These are phyloP conservation scores for Sesia apiformis DNA, from an alignment of 2,888 invertebrate species.

Conservation along the genomic window DNA sequence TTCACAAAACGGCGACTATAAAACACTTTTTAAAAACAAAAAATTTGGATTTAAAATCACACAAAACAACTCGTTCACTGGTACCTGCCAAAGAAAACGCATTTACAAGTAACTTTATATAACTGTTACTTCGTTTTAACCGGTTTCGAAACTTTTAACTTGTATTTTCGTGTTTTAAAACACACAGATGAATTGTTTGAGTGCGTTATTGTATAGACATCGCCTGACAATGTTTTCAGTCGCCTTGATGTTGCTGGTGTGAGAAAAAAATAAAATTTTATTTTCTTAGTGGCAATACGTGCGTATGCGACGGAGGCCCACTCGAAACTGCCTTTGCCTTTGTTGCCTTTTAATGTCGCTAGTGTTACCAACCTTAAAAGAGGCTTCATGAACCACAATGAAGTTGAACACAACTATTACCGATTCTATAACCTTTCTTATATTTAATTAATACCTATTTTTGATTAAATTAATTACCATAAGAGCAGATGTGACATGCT, in stretches of 20 bases:
- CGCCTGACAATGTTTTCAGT: slow-evolving; percentile 13
- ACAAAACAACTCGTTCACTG: slow-evolving; percentile 29
- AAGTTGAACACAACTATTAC: too few relatives aligned
- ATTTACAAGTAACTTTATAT: slow-evolving; percentile 35
- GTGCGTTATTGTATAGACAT: slow-evolving; percentile 1
- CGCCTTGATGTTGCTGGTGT: slow-evolving; percentile 17
- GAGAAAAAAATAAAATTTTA: slow-evolving; percentile 9
- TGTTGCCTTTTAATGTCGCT: too few relatives aligned
- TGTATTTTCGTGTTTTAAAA: slow-evolving; percentile 11
- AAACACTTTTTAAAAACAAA: slow-evolving; percentile 29
- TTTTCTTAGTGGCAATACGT: slow-evolving; percentile 14
- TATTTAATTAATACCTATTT: too few relatives aligned
- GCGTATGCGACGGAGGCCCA: slow-evolving; percentile 25
- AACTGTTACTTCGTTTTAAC: slow-evolving; percentile 39
- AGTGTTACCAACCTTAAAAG: too few relatives aligned
- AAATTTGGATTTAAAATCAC: slow-evolving; percentile 28
- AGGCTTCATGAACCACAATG: too few relatives aligned
- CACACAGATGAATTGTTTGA: slow-evolving; percentile 11
- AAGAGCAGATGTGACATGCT: too few relatives aligned
- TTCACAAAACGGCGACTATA: slow-evolving; percentile 31
- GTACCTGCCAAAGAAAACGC: slow-evolving; percentile 46
- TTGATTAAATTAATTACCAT: too few relatives aligned
- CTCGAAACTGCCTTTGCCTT: slow-evolving; percentile 24
- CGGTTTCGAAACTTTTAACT: slow-evolving; percentile 19
- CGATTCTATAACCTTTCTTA: too few relatives aligned